Base-by-base conservation (phyloP, 1,140 invertebrate genomes). In the Branchinecta lindahli region DNA sequence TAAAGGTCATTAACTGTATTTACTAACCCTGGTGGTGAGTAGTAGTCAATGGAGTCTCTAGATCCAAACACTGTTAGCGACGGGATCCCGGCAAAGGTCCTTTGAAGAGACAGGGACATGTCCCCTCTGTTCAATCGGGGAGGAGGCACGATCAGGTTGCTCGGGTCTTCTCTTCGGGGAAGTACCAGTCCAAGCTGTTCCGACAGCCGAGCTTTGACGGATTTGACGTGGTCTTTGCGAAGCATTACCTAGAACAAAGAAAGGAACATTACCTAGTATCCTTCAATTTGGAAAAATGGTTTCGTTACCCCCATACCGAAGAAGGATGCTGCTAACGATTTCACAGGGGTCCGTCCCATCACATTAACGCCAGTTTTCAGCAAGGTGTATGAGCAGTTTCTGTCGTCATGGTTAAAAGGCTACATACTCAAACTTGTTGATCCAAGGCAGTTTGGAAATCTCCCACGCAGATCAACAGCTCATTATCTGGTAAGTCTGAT, bases 1-100 rank as follows among this genome's bases (percentile, higher is more conserved):
- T 33, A 33, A 5, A 33, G 33, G 5, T 5, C 33, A 33, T 5
- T 33, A 69, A n/a, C 33, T 18, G 18, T 46, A 44, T 18, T 8
- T n/a, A 12, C 47, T 46, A 46, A 74, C 20, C 80, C 82, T 7
- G 82, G 69, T 44, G 71, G 82, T 33, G 33, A 33, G 74, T 85
- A 85, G 74, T 85, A 85, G 69, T 86, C 85, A n/a, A 89, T 76
- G 69, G 84, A 81, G 75, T 86, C 80, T 33, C 79, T 78, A 72
- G 80, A 77, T 0, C 86, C 87, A 74, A 88, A 84, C 12, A 88
- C 74, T 76, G 81, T 79, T 52, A 86, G 74, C 46, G 76, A 75
- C 61, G 78, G 76, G 8, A 77, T 73, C 7, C 77, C 78, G 70
- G 71, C 74, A 68, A 69, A 71, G 66, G 71, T 79, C 72, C 45